Percentiles rank a stretch among this genome's conserved stretches.
phyloP scores from a whole-genome alignment of 2,888 invertebrate genomes.

The Dolichopus griseipennis region DNA sequence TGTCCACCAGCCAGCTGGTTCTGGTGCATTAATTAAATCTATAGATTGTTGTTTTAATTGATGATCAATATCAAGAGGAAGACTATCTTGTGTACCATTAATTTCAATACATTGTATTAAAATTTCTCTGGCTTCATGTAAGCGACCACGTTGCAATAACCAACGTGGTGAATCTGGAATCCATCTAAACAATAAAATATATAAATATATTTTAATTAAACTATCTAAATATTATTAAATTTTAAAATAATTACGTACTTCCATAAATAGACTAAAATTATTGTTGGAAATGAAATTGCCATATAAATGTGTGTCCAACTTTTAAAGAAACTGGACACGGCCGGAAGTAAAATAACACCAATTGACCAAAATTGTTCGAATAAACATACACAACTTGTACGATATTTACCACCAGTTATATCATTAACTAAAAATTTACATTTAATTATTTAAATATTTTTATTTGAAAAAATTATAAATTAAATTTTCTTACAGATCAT shows the following conservation, averaged over 20 bases:
- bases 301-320: conserved; percentile 45
- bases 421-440: conserved; percentile 39
- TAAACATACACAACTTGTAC: conserved; percentile 38
- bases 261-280: conserved; percentile 42
- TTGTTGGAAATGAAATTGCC: conserved; percentile 44
- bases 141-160: conserved; percentile 42
- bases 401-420: conserved; percentile 42
- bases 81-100: conserved; percentile 39
- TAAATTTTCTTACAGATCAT: conserved; percentile 40
- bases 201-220: neutral
- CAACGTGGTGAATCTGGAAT: conserved; percentile 46
- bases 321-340: conserved; percentile 41
- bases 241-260: conserved; percentile 29
- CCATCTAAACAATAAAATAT: conserved; percentile 31
- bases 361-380: conserved; percentile 47
- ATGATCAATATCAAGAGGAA: conserved; percentile 42
- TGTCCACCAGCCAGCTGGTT: conserved; percentile 41
- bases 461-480: neutral
- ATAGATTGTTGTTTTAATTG: conserved; percentile 41
- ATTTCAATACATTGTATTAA: conserved; percentile 38
- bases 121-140: conserved; percentile 41
- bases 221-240: neutral
- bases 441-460: conserved; percentile 8
- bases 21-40: conserved; percentile 38
- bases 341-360: conserved; percentile 45